Percentiles rank a stretch among this genome's conserved stretches.
Conservation (phyloP, 2,797 vertebrate species). For the Sebastes flavidus region DNA sequence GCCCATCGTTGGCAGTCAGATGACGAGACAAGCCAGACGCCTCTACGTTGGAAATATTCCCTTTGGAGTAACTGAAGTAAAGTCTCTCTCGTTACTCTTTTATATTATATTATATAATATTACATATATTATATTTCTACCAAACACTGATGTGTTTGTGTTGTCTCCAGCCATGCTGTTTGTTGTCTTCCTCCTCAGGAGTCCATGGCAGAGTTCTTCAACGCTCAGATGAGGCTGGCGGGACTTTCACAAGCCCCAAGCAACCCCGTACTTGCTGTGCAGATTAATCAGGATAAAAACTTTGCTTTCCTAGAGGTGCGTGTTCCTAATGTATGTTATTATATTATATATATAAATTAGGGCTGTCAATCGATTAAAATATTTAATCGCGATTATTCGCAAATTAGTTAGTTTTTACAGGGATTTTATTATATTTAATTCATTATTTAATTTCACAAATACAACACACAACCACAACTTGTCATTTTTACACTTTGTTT, state of each 20-base stretch:
- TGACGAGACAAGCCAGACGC: slow-evolving; percentile 83
- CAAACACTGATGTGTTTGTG: neutral
- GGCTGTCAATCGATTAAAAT: too few relatives aligned
- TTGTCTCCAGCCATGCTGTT: neutral
- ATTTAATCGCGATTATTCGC: too few relatives aligned
- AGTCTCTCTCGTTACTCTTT: neutral
- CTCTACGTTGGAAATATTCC: slow-evolving; percentile 86
- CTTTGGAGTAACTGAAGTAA: slow-evolving; percentile 83
- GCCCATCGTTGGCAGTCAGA: slow-evolving; percentile 81
- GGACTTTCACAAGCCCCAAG: slow-evolving; percentile 82
- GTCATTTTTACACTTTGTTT: neutral
- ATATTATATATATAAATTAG: too few relatives aligned
- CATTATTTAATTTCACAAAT: neutral
- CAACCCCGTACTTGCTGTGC: slow-evolving; percentile 83
- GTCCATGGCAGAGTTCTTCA: slow-evolving; percentile 85
- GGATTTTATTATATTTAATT: neutral
- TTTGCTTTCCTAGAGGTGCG: slow-evolving; percentile 83
- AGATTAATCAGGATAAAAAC: slow-evolving; percentile 87
- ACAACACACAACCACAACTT: too few relatives aligned
- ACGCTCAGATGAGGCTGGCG: slow-evolving; percentile 84
- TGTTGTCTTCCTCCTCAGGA: slow-evolving; percentile 60
- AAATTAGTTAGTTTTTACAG: too few relatives aligned
- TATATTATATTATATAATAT: too few relatives aligned
- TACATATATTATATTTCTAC: rapidly evolving
- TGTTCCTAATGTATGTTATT: neutral